Base-by-base conservation (phyloP, 2,888 invertebrate species). In the Myopa tessellatipennis region DNA sequence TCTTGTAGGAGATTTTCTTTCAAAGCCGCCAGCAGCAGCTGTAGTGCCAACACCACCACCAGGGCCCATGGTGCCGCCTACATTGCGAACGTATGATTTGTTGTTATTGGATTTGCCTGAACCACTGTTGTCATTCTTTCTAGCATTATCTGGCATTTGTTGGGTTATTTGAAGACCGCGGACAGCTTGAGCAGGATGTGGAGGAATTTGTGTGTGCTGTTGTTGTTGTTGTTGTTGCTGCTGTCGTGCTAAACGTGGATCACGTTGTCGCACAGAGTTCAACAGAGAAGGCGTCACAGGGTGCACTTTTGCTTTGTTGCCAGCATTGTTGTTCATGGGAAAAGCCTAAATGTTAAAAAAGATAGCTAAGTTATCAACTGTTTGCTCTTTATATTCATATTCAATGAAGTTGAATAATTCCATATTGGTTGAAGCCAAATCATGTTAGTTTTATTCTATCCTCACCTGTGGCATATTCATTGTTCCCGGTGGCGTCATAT, bases 241-340 rank as follows among this genome's bases (percentile, higher is more conserved):
- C 71, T 89, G 91, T 60, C 86, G 89, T 80, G 83, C 89, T 83
- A 87, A 88, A 79, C 87, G 90, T 79, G 86, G 92, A 86, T 90
- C 90, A 14, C 90, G 85, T 61, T 83, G 87, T 5, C 89, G 86
- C 14, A 88, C 85, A 0, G 87, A 85, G 78, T 84, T 90, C 1
- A 91, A 86, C 80, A 91, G 85, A 45, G 90, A 88, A 60, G 91
- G 88, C 84, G 90, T 91, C 6, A 90, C 91, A 4, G 92, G 92
- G 80, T 91, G 90, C 76, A 93, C 92, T 83, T 91, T 90, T 60
- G 88, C 83, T 40, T 86, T 85, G 45, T 45, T 45, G 45, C 45
- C 45, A 8, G 45, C 82, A 16, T 73, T 75, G 80, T 79, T 82
- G 50, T 65, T 74, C 7, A 79, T 76, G n/a, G 78, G 70, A 72